Evolutionary conservation across 2,113 vertebrate species (phyloP).

Genomic region (Panthera uncia): DNA sequence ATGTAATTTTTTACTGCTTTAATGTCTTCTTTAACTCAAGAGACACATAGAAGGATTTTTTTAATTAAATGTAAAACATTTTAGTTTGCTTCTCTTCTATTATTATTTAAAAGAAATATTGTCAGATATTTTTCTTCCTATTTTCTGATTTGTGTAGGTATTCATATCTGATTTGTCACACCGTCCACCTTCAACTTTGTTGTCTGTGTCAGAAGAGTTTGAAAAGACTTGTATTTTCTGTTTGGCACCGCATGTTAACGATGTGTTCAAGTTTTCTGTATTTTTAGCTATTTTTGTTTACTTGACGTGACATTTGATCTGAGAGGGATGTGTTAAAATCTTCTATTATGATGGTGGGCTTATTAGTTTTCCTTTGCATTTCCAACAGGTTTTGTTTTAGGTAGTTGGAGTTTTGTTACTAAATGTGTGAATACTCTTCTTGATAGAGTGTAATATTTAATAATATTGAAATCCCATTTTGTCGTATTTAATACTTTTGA

Average conservation of each 20-base stretch:
- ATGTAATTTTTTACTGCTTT: background rate
- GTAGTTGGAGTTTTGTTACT: constrained; percentile 58
- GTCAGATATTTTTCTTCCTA: background rate
- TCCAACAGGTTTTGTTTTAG: constrained; percentile 74
- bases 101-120: background rate
- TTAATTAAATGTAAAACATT: background rate
- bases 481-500: constrained; percentile 73
- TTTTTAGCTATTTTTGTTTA: constrained; percentile 62
- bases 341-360: constrained; percentile 58
- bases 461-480: constrained; percentile 75
- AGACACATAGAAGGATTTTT: background rate
- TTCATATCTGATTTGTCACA: background rate
- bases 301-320: constrained; percentile 67
- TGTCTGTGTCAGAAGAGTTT: background rate
- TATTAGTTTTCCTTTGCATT: constrained; percentile 57
- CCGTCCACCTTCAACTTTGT: background rate
- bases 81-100: background rate
- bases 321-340: constrained; percentile 59
- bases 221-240: background rate
- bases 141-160: background rate
- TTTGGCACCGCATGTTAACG: background rate
- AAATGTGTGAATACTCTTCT: constrained; percentile 68
- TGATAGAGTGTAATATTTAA: constrained; percentile 73
- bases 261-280: constrained; percentile 1
- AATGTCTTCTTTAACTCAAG: background rate